These are phyloP conservation scores for Laothoe populi DNA, from an alignment of 2,888 invertebrate species.

Conservation along the genomic window DNA sequence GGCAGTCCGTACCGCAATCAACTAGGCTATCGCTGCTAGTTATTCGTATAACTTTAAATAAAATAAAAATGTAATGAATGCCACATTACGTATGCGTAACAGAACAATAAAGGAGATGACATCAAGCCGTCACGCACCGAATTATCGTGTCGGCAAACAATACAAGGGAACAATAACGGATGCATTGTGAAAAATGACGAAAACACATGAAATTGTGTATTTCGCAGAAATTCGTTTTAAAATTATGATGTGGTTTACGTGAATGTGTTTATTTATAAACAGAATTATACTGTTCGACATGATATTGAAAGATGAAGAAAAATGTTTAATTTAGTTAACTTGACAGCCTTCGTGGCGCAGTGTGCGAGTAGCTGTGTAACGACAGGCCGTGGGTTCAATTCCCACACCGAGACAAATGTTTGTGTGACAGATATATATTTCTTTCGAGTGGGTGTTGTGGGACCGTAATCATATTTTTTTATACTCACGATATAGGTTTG, in stretches of 20 bases:
- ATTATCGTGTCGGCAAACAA: slow-evolving; percentile 37
- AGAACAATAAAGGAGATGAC: slow-evolving; percentile 35
- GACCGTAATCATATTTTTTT: too few species aligned
- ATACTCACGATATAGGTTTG: too few species aligned
- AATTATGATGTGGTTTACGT: background rate
- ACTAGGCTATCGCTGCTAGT: background rate
- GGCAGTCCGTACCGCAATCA: too few species aligned
- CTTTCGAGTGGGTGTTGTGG: too few species aligned
- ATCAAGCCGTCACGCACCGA: slow-evolving; percentile 36
- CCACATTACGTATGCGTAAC: slow-evolving; percentile 26
- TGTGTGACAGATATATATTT: too few species aligned
- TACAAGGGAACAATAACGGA: slow-evolving; percentile 29
- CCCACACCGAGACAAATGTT: too few species aligned
- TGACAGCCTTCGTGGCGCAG: too few species aligned
- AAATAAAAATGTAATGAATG: slow-evolving; percentile 13
- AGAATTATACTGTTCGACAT: background rate
- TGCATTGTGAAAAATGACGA: slow-evolving; percentile 6
- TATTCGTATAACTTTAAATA: background rate
- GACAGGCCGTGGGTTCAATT: too few species aligned
- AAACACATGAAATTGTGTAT: slow-evolving; percentile 8
- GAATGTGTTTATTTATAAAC: too few species aligned
- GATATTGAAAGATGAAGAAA: too few species aligned
- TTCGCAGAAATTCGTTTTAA: slow-evolving; percentile 2
- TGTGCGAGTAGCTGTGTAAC: too few species aligned
- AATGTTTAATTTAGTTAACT: too few species aligned